Base-by-base conservation (phyloP, 1,140 invertebrate species). In the Megalopta genalis region DNA sequence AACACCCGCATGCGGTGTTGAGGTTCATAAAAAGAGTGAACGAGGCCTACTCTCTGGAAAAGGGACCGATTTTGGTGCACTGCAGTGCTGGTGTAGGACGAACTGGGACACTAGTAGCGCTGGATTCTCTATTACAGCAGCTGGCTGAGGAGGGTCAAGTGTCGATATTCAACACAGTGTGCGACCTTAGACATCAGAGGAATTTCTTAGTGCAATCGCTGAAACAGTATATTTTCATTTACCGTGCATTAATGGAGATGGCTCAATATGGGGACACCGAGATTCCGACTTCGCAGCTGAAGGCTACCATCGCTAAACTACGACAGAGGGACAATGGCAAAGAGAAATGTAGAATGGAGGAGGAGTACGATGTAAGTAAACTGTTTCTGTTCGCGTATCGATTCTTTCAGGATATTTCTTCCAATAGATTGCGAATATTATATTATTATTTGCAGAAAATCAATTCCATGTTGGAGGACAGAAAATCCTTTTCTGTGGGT, bases 191-290 rank as follows among this genome's bases (percentile, higher is more conserved):
- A 84, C 95, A 97, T 88, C 97, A 98, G 91, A 93, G 98, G 86
- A 99, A 98, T 91, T 98, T 98, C 92, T 94, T 99, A 76, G 98
- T 99, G 54, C 98, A 99, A 91, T 98, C 97, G 63, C 92, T 98
- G 95, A 99, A 99, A 95, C 98, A 99, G 94, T 99, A 99, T 92
- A 97, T 99, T 81, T 99, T 99, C 93, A 96, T 99, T 77, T 99
- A 99, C 92, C 96, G 98, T 66, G 97, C 98, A 64, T 91, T 99
- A 23, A 96, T 99, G 92, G 98, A 99, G 92, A 97, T 97, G 92
- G 96, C 97, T 16, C 96, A 98, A 82, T 99, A 98, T 93, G 98
- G 98, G 5, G 97, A 98, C 91, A 99, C 98, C 0, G 98, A 99
- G 93, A 95, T 98, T 73, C 93, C 94, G 52, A 95, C 96, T 0